Base-by-base conservation (phyloP, 2,797 vertebrate species). In the Alca torda region DNA sequence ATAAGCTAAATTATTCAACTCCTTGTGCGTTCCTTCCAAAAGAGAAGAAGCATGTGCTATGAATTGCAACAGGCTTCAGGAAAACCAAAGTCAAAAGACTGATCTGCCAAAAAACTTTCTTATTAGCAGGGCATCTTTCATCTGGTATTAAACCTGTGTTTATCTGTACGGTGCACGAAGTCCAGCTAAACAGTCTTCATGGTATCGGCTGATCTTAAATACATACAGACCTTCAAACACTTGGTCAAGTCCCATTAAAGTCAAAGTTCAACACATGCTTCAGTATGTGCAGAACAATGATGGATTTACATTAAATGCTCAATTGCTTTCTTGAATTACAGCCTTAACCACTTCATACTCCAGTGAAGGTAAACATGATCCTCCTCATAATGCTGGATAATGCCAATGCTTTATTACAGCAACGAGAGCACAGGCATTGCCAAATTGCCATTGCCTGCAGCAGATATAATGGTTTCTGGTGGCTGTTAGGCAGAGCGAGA, bases 1-100 rank as follows among this genome's bases (percentile, higher is more conserved):
- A 91, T 80, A 96, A 94, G 76, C 61, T 89, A 90, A 94, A 90
- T 94, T 88, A 96, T 97, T 96, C 93, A 86, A 89, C 90, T 85
- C 75, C 80, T 48, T 72, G 31, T 75, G 57, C 43, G 82, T 57
- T 83, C 77, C 51, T 73, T 72, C 75, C 64, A 70, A 88, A 93
- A 77, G 30, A 8, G 84, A 86, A 95, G 82, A 76, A 89, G 48
- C 74, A 51, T 64, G 73, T 82, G 90, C 50, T 81, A 63, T 51
- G 73, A 88, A 89, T 95, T 95, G 94, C 83, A 95, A 95, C 89
- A 95, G 73, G 86, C 81, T 90, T 87, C 81, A 84, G 16, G 54
- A 30, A 82, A 97, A 87, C 68, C 86, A 25, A 70, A 86, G 61
- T 78, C 30, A 65, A 70, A 95, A 82, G 35, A 56, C 43, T 17